These are phyloP conservation scores for Limenitis arthemis DNA, from an alignment of 2,888 invertebrate genomes.

Conservation along the genomic window DNA sequence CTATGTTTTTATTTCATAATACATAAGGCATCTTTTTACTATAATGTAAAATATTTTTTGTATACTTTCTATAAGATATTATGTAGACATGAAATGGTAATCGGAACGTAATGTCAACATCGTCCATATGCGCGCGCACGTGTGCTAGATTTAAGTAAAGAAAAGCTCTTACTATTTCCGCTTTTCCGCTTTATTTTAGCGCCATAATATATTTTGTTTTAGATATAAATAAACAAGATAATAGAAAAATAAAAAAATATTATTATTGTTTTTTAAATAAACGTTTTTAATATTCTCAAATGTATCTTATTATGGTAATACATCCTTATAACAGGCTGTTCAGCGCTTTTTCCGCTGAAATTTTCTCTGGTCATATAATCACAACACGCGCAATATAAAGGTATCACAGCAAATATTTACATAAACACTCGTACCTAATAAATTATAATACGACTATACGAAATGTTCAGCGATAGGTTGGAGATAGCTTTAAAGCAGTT, in stretches of 20 bases:
- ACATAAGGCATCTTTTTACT: no score
- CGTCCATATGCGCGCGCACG: conserved; percentile 3
- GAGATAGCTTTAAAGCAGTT: not conserved
- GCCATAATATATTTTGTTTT: not conserved
- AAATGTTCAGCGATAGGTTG: conserved; percentile 10
- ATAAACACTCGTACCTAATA: conserved; percentile 29
- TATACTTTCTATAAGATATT: not conserved
- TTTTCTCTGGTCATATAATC: not conserved
- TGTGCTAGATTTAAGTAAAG: not conserved
- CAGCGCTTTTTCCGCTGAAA: conserved; percentile 1
- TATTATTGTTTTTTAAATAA: not conserved
- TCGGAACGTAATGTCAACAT: conserved; percentile 6
- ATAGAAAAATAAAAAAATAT: no score
- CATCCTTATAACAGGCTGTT: not conserved
- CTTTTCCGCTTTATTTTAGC: not conserved
- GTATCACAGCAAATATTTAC: conserved; percentile 45
- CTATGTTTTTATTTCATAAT: no score
- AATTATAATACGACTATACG: conserved; percentile 34
- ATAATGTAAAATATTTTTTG: no score
- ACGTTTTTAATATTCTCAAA: not conserved
- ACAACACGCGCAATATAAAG: conserved; percentile 3
- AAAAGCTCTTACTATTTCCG: not conserved
- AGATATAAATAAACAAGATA: not conserved
- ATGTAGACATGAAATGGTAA: not conserved
- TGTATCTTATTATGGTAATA: not conserved